These are phyloP conservation scores for Julus scanicus DNA, from an alignment of 2,888 invertebrate genomes.

Conservation along the genomic window DNA sequence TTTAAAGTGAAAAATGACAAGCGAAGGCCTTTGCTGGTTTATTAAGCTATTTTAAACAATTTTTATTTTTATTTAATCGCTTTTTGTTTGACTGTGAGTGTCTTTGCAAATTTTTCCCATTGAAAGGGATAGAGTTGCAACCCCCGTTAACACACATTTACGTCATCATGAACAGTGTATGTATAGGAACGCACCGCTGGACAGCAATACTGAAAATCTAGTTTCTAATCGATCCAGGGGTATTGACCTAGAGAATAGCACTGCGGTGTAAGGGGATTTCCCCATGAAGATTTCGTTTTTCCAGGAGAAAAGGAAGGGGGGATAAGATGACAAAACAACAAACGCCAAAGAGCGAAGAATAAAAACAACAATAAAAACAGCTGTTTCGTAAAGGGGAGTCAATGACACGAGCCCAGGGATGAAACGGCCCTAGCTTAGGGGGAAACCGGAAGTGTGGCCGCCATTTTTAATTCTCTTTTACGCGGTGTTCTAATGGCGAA, in stretches of 20 bases:
- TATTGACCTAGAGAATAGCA: conserved; percentile 15
- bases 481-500: neutral
- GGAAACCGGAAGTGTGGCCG: conserved; percentile 29
- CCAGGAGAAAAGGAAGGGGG: conserved; percentile 38
- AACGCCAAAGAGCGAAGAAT: neutral
- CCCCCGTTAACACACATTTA: too few species aligned
- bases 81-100: too few species aligned
- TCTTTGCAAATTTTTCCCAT: too few species aligned
- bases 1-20: too few species aligned
- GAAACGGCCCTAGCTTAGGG: neutral
- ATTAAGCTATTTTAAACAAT: too few species aligned
- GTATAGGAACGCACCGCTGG: too few species aligned
- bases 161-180: too few species aligned
- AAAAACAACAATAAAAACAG: conserved; percentile 39
- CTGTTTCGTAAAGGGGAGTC: conserved; percentile 8
- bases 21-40: too few species aligned
- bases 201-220: too few species aligned
- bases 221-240: neutral
- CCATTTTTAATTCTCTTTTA: conserved; percentile 7
- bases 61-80: too few species aligned
- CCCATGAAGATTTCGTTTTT: neutral
- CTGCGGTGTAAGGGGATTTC: conserved; percentile 37
- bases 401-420: neutral
- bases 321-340: neutral
- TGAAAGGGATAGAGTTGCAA: too few species aligned